These are phyloP conservation scores for Cheracebus regulus DNA, from an alignment of 2,797 vertebrate species.

Conservation along the genomic window DNA sequence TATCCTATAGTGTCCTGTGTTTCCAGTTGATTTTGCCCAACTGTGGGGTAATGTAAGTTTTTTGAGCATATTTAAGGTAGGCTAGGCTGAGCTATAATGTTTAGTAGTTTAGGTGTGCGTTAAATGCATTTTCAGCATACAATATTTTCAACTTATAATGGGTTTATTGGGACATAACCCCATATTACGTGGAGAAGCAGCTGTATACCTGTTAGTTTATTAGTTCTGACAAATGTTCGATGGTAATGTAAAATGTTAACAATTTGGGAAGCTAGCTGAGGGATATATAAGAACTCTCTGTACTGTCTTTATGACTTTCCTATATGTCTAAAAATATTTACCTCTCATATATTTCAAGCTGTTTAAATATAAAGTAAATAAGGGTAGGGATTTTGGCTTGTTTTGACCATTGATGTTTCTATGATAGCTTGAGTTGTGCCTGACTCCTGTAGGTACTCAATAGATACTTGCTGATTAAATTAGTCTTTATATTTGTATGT, in stretches of 20 bases:
- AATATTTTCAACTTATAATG: not conserved
- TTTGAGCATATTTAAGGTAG: not conserved
- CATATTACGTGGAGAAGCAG: not conserved
- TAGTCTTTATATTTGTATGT: not conserved
- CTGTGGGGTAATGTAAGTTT: not conserved
- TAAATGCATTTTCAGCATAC: not conserved
- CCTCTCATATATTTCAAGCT: not conserved
- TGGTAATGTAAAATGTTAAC: not conserved
- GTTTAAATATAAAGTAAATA: not conserved
- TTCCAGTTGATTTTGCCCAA: not conserved
- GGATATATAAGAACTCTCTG: not conserved
- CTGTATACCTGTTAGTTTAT: not conserved
- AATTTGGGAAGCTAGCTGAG: not conserved
- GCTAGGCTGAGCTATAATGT: not conserved
- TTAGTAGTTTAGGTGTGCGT: not conserved
- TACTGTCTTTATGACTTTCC: not conserved
- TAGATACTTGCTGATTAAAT: not conserved
- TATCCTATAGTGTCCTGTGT: not conserved
- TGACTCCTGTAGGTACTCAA: not conserved
- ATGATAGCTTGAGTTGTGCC: not conserved
- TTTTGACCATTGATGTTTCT: not conserved
- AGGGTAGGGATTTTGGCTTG: not conserved
- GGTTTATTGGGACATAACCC: not conserved
- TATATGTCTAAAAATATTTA: not conserved
- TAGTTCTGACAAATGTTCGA: not conserved